A percentile compares a stretch with the other conserved stretches of the same genome.
Evolutionary conservation across 2,113 vertebrate species (phyloP).

Genomic region (Axis porcinus): DNA sequence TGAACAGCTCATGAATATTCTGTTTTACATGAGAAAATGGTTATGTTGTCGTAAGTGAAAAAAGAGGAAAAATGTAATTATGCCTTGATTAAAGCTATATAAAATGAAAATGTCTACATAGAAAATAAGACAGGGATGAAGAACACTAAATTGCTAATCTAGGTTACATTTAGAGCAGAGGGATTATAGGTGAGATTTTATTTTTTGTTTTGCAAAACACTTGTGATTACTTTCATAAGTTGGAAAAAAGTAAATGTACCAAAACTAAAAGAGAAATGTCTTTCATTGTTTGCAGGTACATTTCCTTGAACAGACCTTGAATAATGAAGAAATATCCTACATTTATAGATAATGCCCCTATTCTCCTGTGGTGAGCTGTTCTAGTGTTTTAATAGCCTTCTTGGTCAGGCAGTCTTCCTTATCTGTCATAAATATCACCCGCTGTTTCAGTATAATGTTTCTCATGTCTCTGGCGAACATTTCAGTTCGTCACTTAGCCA

Average conservation of each 20-base stretch:
- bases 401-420: slow-evolving; percentile 15
- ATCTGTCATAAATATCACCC: not conserved
- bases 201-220: not conserved
- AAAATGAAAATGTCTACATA: not conserved
- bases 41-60: not conserved
- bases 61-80: not conserved
- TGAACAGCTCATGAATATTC: not conserved
- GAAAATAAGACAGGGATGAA: not conserved
- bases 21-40: not conserved
- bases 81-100: not conserved
- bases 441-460: not conserved
- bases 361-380: not conserved
- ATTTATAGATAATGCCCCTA: not conserved
- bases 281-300: not conserved
- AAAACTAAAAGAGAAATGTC: not conserved
- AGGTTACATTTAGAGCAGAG: not conserved
- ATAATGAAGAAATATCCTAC: not conserved
- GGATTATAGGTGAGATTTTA: not conserved
- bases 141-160: not conserved
- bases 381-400: not conserved
- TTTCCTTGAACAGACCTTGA: not conserved
- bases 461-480: not conserved
- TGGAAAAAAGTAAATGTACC: not conserved
- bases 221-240: not conserved
- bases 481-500: slow-evolving; percentile 7